Evolutionary conservation across 2,888 invertebrate genomes (phyloP).

Genomic region (Drosophila buzzatii): DNA sequence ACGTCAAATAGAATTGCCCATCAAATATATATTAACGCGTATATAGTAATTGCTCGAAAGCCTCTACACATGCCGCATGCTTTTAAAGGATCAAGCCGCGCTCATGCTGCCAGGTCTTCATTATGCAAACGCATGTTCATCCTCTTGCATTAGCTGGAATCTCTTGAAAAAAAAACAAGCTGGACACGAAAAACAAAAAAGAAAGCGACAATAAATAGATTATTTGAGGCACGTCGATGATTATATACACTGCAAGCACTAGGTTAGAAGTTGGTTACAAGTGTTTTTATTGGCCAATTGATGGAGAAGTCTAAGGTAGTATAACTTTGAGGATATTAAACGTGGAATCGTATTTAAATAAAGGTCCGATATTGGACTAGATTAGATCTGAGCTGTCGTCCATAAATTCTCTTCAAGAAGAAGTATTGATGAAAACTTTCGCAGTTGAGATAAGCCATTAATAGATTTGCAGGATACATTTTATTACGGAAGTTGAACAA

Average conservation of each 20-base stretch:
- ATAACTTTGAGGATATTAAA: not conserved
- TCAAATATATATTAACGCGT: not conserved
- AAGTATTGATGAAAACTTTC: too few species aligned
- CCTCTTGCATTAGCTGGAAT: slow-evolving; percentile 41
- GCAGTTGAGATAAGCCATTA: too few species aligned
- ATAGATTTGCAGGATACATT: too few species aligned
- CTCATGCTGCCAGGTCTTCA: slow-evolving; percentile 31
- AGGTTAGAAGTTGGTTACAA: not conserved
- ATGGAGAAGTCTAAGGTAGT: not conserved
- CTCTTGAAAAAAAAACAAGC: not conserved
- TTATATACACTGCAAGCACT: not conserved
- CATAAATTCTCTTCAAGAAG: too few species aligned
- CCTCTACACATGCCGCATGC: slow-evolving; percentile 38
- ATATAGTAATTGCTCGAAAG: slow-evolving; percentile 21
- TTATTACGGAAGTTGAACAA: too few species aligned
- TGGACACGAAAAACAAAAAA: not conserved
- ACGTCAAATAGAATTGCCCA: slow-evolving; percentile 46
- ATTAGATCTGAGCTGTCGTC: too few species aligned
- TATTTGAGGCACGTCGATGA: not conserved
- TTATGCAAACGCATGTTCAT: slow-evolving; percentile 68
- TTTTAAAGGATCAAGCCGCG: slow-evolving; percentile 62
- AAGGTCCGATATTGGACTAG: too few species aligned
- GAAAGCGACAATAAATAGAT: not conserved
- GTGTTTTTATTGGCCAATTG: not conserved
- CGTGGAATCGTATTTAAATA: too few species aligned